Conservation (phyloP, 2,888 invertebrate species). For the Agrochola litura region DNA sequence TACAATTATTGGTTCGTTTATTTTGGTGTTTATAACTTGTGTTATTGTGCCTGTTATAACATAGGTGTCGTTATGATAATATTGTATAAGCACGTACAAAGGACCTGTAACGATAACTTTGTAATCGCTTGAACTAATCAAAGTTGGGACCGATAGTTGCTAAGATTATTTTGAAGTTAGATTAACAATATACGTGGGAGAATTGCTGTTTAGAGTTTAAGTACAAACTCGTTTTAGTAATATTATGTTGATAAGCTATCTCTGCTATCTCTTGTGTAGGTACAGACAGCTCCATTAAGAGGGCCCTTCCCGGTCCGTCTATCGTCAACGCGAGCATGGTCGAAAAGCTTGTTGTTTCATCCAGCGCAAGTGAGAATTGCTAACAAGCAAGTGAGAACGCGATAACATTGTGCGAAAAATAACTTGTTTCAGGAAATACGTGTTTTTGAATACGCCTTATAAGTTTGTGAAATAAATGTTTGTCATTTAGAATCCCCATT, state of each 20-base stretch:
- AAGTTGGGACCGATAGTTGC: conserved; percentile 28
- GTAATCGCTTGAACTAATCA: conserved; percentile 40
- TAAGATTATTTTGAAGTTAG: conserved; percentile 38
- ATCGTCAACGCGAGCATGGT: too few species aligned
- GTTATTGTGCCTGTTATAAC: not conserved
- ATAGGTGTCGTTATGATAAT: not conserved
- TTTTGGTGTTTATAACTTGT: conserved; percentile 1
- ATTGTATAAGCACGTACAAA: conserved; percentile 14
- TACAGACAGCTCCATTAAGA: too few species aligned
- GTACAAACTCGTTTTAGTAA: not conserved
- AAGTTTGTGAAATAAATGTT: too few species aligned
- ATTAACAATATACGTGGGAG: conserved; percentile 4
- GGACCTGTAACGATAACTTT: conserved; percentile 8
- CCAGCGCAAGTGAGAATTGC: too few species aligned
- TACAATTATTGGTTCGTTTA: not conserved
- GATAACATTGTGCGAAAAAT: too few species aligned
- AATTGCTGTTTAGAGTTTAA: not conserved
- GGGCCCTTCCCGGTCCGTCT: too few species aligned
- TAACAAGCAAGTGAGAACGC: too few species aligned
- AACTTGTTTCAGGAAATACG: too few species aligned
- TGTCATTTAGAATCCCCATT: too few species aligned
- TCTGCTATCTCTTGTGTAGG: not conserved
- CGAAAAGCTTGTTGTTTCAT: too few species aligned
- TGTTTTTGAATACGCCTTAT: too few species aligned
- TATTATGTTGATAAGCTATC: not conserved